These are phyloP conservation scores for Molorchus minor DNA, from an alignment of 2,888 invertebrate species.

Conservation along the genomic window DNA sequence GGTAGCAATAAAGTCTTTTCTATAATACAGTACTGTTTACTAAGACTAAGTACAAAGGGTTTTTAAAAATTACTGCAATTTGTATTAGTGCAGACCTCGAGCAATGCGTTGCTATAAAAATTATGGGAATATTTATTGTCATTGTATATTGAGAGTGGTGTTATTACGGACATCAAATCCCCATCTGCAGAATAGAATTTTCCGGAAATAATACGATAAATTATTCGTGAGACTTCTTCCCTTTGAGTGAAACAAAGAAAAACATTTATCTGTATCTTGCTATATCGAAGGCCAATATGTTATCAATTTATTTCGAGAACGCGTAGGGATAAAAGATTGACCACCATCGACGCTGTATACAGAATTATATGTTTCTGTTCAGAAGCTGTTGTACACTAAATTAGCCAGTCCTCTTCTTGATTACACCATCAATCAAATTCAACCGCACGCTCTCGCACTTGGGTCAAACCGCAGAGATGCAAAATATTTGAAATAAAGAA, in stretches of 20 bases:
- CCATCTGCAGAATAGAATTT: slow-evolving; percentile 21
- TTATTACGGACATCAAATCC: slow-evolving; percentile 23
- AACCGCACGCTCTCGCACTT: slow-evolving; percentile 47
- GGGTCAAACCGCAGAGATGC: slow-evolving; percentile 33
- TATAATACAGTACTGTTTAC: too few relatives aligned
- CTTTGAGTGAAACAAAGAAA: slow-evolving; percentile 40
- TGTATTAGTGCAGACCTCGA: not conserved
- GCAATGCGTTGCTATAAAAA: not conserved
- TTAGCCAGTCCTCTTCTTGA: slow-evolving; percentile 52
- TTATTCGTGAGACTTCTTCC: slow-evolving; percentile 35
- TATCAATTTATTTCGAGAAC: slow-evolving; percentile 40
- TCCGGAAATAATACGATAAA: slow-evolving; percentile 34
- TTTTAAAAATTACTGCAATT: not conserved
- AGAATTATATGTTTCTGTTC: slow-evolving; percentile 51
- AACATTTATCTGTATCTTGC: slow-evolving; percentile 37
- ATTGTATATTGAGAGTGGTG: slow-evolving; percentile 20
- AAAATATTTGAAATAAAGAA: slow-evolving; percentile 30
- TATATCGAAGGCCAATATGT: slow-evolving; percentile 38
- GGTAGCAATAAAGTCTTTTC: too few relatives aligned
- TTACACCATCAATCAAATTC: slow-evolving; percentile 57
- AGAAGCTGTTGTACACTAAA: slow-evolving; percentile 49
- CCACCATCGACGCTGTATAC: slow-evolving; percentile 44
- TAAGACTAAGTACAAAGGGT: too few relatives aligned
- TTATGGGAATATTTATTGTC: slow-evolving; percentile 2
- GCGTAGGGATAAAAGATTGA: slow-evolving; percentile 43